phyloP scores from a whole-genome alignment of 2,797 vertebrate genomes.

The Falco biarmicus region DNA sequence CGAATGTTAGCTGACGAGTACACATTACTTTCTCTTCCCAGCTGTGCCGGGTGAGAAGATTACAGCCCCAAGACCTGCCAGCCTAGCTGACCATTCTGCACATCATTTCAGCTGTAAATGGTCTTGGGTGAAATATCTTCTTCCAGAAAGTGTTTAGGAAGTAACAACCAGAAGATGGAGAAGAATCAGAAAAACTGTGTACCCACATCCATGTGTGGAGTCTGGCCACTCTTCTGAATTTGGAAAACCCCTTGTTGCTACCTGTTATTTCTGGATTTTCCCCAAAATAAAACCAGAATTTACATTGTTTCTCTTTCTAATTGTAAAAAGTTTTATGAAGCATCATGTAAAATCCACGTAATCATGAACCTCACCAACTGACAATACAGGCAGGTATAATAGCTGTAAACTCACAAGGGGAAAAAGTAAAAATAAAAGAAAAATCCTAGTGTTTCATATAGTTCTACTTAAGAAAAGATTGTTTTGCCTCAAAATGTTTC shows the following conservation, averaged over 20 bases:
- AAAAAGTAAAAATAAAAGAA: background rate
- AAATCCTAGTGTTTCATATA: background rate
- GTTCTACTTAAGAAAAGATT: background rate
- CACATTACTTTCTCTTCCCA: background rate
- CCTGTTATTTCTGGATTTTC: background rate
- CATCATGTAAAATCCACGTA: background rate
- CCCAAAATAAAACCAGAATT: background rate
- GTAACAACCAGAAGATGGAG: background rate
- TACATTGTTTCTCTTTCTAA: background rate
- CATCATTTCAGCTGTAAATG: background rate
- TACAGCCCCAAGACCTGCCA: background rate
- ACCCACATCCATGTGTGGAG: background rate
- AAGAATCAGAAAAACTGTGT: background rate
- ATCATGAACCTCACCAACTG: background rate
- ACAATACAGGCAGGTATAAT: background rate
- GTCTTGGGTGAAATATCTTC: background rate
- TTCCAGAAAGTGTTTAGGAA: background rate
- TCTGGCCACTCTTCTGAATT: background rate
- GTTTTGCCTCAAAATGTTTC: background rate
- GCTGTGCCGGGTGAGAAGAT: background rate
- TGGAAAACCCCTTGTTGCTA: background rate
- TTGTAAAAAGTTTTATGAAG: background rate
- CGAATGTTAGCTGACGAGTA: rapidly evolving
- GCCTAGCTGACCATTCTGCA: background rate
- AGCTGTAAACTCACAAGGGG: background rate